These are phyloP conservation scores for Beroe forskalii DNA, from an alignment of 37 sponge, comb jelly and placozoan genomes.

Conservation along the genomic window DNA sequence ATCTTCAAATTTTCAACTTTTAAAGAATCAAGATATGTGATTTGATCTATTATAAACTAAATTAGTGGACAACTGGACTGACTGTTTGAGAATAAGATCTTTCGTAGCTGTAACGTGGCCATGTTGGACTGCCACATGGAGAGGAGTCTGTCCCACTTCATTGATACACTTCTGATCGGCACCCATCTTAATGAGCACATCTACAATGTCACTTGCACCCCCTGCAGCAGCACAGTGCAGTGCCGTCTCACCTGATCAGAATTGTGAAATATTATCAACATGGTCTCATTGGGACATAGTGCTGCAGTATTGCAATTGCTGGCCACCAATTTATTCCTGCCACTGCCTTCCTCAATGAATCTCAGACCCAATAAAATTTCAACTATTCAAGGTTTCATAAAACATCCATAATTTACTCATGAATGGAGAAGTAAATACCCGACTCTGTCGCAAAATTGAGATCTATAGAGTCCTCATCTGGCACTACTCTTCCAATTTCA, in stretches of 20 bases:
- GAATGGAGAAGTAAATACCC: no score
- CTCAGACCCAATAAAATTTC: no score
- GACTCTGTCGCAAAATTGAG: not conserved
- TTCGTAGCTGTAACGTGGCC: not conserved
- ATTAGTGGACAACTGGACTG: not conserved
- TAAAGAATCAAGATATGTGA: no score
- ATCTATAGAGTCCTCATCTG: not conserved
- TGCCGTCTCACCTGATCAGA: slow-evolving; percentile 62
- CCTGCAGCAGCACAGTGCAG: slow-evolving; percentile 55
- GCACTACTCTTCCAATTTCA: not conserved
- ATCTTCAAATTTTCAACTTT: no score
- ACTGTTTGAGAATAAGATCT: not conserved
- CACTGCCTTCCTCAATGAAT: no score
- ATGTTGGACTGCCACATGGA: slow-evolving; percentile 23
- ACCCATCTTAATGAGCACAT: not conserved
- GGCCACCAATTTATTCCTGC: not conserved
- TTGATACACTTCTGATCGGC: not conserved
- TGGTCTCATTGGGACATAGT: no score
- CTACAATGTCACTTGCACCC: not conserved
- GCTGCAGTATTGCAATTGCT: not conserved
- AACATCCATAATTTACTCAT: no score
- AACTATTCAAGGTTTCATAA: no score
- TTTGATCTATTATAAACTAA: no score
- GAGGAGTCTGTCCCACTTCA: not conserved
- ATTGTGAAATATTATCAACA: no score